Evolutionary conservation across 1,140 invertebrate species (phyloP).

Genomic region (Meloidogyne hapla): DNA sequence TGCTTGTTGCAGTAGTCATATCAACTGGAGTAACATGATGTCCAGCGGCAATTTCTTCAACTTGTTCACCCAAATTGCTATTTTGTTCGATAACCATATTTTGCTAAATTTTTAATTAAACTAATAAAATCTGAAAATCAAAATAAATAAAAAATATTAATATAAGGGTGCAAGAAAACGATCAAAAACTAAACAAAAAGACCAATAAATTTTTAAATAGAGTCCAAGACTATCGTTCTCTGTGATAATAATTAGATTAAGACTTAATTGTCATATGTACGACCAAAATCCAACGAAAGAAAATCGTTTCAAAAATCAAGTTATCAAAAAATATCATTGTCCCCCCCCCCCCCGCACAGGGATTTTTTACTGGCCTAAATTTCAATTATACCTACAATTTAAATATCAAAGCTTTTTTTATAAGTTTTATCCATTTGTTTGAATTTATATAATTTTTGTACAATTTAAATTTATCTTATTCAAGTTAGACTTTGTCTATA

Average conservation of each 20-base stretch:
- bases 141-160: neutral
- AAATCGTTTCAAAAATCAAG: neutral
- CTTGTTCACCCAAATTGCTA: constrained; percentile 14
- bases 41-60: constrained; percentile 23
- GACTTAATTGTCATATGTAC: neutral
- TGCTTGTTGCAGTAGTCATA: constrained; percentile 64
- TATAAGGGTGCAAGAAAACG: neutral
- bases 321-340: too few relatives aligned
- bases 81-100: constrained; percentile 22
- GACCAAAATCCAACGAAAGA: neutral
- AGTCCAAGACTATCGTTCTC: neutral
- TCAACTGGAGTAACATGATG: constrained; percentile 59
- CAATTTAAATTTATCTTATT: neutral
- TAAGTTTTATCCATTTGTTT: too few relatives aligned
- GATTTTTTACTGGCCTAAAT: too few relatives aligned
- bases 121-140: neutral
- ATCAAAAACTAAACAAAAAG: neutral
- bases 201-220: neutral
- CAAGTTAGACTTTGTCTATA: constrained; percentile 30
- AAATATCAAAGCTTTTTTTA: too few relatives aligned
- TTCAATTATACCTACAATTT: too few relatives aligned
- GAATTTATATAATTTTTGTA: too few relatives aligned
- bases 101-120: neutral
- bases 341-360: too few relatives aligned
- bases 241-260: neutral